Evolutionary conservation across 2,797 vertebrate species (phyloP), one percentile per base, ranked within the genome.

Genomic region (Argya squamiceps): DNA sequence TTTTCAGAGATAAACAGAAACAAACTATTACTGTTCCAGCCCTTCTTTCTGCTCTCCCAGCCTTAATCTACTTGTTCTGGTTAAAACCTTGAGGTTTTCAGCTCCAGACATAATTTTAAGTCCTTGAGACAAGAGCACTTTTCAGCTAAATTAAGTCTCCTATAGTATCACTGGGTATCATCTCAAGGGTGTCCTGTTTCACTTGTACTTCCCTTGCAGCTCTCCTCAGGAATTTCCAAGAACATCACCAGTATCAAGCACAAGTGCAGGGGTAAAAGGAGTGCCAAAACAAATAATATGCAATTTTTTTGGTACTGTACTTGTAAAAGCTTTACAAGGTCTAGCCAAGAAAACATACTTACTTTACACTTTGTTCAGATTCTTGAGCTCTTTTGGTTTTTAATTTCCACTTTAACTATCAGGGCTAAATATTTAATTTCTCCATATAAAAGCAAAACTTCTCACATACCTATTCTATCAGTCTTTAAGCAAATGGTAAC

Each of bases 231-330:
- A 91, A 46, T 39, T 24, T 46, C 23, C 29, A 74, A 53, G 47
- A 64, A 19, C 52, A 68, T 17, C 32, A 6, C 21, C 3, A 4
- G 37, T 29, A 93, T 29, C 30, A 56, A 80, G 36, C 14, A 39
- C 21, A 47, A 76, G 15, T 2, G 10, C 8, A 4, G 49, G 15
- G 8, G 2, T 4, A 12, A 5, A 4, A 15, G 0, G 2, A 55
- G 12, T 3, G 12, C 9, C 67, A 62, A 89, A 93, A 75, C 37
- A 84, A 77, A 86, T 2, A 1, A 39, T 12, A 43, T 3, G 2
- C 3, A 13, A 9, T 26, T n/a, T 70, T 78, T 32, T 41, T 64
- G 14, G 22, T 56, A 16, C 9, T 53, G 43, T 23, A 77, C 11
- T 83, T 74, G 39, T 20, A 69, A 62, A 85, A 62, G 12, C 15